Conservation (phyloP, 2,888 invertebrate genomes). For the Stenodera caucasica region DNA sequence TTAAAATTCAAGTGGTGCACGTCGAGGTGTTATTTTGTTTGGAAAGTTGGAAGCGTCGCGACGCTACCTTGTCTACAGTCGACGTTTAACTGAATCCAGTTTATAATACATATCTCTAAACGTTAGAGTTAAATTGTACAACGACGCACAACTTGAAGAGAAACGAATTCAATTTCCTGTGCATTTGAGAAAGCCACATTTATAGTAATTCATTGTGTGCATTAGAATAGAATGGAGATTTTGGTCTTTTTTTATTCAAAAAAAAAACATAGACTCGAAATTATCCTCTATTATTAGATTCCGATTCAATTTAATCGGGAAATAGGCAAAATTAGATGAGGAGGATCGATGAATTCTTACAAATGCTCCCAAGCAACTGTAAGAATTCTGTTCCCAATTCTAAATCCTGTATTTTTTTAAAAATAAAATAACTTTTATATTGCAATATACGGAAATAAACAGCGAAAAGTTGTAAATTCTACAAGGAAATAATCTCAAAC, state of each 20-base stretch:
- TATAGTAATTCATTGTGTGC: not conserved
- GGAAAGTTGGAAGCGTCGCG: constrained; percentile 1
- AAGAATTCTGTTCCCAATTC: not conserved
- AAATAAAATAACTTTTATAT: too few relatives aligned
- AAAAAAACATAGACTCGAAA: not conserved
- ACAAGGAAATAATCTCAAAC: too few relatives aligned
- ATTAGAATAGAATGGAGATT: not conserved
- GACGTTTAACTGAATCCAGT: constrained; percentile 17
- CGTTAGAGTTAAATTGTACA: not conserved
- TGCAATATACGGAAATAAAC: too few relatives aligned
- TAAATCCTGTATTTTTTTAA: too few relatives aligned
- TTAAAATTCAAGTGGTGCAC: too few relatives aligned
- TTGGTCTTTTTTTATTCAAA: not conserved
- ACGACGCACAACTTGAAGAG: not conserved
- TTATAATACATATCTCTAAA: not conserved
- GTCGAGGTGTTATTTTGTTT: not conserved
- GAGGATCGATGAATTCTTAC: not conserved
- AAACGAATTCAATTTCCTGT: constrained; percentile 35
- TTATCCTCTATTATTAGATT: not conserved
- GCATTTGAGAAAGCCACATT: constrained; percentile 17
- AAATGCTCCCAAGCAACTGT: not conserved
- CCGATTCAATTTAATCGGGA: not conserved
- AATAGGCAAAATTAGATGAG: not conserved
- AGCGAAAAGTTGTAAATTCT: too few relatives aligned
- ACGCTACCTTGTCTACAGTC: constrained; percentile 1